Base-by-base conservation (phyloP, 2,113 vertebrate genomes). In the Cyanoderma ruficeps region DNA sequence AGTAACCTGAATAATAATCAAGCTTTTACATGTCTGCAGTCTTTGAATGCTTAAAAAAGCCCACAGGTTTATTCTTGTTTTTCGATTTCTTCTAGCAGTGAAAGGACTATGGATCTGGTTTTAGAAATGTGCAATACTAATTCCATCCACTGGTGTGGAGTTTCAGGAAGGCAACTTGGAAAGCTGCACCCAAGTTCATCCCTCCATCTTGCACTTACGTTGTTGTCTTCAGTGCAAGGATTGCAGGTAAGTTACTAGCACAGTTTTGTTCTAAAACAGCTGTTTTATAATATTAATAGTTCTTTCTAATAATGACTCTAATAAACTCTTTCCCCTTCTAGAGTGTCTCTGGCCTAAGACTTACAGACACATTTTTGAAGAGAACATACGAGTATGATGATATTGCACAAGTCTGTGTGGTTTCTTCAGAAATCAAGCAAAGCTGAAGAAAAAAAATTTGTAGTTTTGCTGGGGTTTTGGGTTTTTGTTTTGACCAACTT, bases 301-400 rank as follows among this genome's bases (percentile, higher is more conserved):
- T 94, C 16, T 81, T 90, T 21, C 56, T 85, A 93, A 19, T 82
- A 78, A 93, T 53, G 93, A 87, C 47, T 95, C n/a, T 8, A 82
- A 9, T 7, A 46, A 61, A 82, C 95, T 21, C 96, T 89, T 95
- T 96, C 93, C 42, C 28, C 88, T 94, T 90, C 89, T 95, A 99
- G 99, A 99, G 99, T 28, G 98, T 99, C 87, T 99, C 99, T 14
- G 99, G 99, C 69, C 96, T 99, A 94, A 98, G 99, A 97, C 98
- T 99, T 55, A 99, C 99, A 11, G 99, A 99, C 85, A 99, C 99
- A 0, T 99, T 99, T 97, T 97, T 99, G 98, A 99, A 99, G 98
- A 98, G 99, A 97, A 99, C 99, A 2, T 99, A 99, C 0, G 99
- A 99, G 64, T 99, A 99, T 6, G 99, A 99, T 60, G 99, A 99